Conservation (phyloP, 2,113 vertebrate species). For the Myotis lucifugus region DNA sequence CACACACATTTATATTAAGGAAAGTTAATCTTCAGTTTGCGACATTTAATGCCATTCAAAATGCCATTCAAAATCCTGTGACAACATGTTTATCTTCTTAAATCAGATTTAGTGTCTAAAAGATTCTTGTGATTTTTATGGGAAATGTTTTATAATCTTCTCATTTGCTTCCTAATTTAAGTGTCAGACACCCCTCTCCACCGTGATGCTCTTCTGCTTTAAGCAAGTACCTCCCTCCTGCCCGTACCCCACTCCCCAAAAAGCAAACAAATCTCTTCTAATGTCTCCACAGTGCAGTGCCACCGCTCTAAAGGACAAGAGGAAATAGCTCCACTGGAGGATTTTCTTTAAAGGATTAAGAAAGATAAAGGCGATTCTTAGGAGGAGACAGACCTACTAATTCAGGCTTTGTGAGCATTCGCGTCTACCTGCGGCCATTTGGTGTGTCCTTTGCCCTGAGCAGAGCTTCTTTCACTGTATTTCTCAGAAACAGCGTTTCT, state of each 20-base stretch:
- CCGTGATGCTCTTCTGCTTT: neutral
- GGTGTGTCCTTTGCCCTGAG: neutral
- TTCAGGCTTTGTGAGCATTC: neutral
- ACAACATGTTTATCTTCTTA: constrained; percentile 71
- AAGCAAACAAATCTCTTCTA: neutral
- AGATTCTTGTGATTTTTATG: constrained; percentile 47
- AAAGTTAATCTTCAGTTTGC: constrained; percentile 69
- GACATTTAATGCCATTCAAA: constrained; percentile 55
- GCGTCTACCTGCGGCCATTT: neutral
- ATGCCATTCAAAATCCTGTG: constrained; percentile 58
- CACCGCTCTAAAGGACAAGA: constrained; percentile 1
- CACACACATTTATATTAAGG: constrained; percentile 47
- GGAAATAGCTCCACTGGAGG: neutral
- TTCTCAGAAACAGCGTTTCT: neutral
- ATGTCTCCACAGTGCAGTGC: neutral
- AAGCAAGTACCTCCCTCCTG: neutral
- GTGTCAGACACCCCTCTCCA: neutral
- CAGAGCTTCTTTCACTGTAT: neutral
- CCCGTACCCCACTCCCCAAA: neutral
- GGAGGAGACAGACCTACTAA: constrained; percentile 16
- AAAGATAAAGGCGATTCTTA: constrained; percentile 53
- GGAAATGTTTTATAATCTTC: constrained; percentile 12
- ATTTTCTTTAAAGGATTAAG: constrained; percentile 6
- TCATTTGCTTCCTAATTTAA: constrained; percentile 41
- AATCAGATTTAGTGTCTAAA: constrained; percentile 68